Evolutionary conservation across 2,113 vertebrate species (phyloP), one percentile per base, ranked within the genome.

Genomic region (Lycaon pictus): DNA sequence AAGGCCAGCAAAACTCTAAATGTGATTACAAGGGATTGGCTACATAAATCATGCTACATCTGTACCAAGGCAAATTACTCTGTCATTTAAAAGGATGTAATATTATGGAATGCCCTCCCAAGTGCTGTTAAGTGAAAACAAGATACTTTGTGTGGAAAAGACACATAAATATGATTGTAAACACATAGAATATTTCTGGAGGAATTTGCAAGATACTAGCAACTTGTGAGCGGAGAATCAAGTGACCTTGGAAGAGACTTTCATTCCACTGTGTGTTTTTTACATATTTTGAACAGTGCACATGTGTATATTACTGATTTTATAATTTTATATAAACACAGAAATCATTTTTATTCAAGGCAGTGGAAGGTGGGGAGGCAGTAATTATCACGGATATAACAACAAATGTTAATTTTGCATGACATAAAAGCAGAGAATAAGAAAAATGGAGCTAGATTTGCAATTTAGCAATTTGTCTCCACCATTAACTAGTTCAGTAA

Each of bases 261-360:
- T 10, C 0, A 60, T 77, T 85, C 95, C 51, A 80, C 27, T 55
- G 23, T 19, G 7, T 37, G 35, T 17, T 93, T 69, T 51, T 87
- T 80, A 62, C 4, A 17, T 37, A 83, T 74, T 83, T 77, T 55
- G 4, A 84, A 93, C 2, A 72, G 2, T 55, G 3, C 58, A 51
- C 7, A 79, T 69, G 3, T 16, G 60, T 32, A 7, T 65, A 32
- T 91, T 60, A 81, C 6, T 7, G 55, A 37, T 53, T 56, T 55
- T 69, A 37, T 83, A 60, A 96, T 48, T 83, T 93, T 84, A 93
- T 81, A 80, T 37, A 65, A 72, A 56, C 8, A 56, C 3, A 82
- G 29, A 97, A 95, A 81, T 76, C 7, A 92, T 51, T 93, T 88
- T 92, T 81, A 76, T 69, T 81, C 48, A 58, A 27, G 32, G 67